Evolutionary conservation across 2,888 invertebrate species (phyloP), one percentile per base, ranked within the genome.

Genomic region (Mimachlamys varia): DNA sequence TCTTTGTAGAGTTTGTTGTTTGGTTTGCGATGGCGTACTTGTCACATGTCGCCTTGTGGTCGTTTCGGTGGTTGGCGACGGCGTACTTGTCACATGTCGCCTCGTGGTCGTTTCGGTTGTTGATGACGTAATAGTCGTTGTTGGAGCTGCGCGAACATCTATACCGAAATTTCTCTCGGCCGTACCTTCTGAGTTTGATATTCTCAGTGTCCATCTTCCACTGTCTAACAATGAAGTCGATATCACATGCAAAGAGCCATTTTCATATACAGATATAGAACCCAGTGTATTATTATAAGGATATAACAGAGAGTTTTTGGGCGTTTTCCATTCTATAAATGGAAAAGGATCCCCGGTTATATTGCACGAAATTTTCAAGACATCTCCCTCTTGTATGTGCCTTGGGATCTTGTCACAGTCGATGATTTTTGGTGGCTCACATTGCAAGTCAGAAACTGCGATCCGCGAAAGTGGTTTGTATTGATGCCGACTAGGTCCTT

Each of bases 271-370:
- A 44, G 62, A 50, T 17, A 44, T 33, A 22, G 58, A 88, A 10
- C 88, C 88, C 44, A 88, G 27, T n/a, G 90, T 90, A 5, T 53
- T 55, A 37, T 90, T 90, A 27, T 90, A 58, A 0, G 58, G 38
- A 58, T 53, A 7, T 1, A 88, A 3, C 44, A 58, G 37, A n/a
- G 88, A 58, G 0, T 88, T 88, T 7, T 17, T 88, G 12, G 90
- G 90, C n/a, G 22, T 88, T 53, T 27, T 58, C 90, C 90, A 90
- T 17, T 88, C 27, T n/a, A 62, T 33, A 33, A 38, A 90, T 1
- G 90, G 88, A 22, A 58, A 55, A 37, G 90, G 90, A 88, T 90
- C 90, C 44, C 90, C 90, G 15, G 88, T 27, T 27, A 90, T 38
- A 55, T 55, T 88, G 62, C 90, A 90, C 22, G 88, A 44, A 0